Evolutionary conservation across 2,888 invertebrate species (phyloP).

Genomic region (Chaetogeoica ovagalla): DNA sequence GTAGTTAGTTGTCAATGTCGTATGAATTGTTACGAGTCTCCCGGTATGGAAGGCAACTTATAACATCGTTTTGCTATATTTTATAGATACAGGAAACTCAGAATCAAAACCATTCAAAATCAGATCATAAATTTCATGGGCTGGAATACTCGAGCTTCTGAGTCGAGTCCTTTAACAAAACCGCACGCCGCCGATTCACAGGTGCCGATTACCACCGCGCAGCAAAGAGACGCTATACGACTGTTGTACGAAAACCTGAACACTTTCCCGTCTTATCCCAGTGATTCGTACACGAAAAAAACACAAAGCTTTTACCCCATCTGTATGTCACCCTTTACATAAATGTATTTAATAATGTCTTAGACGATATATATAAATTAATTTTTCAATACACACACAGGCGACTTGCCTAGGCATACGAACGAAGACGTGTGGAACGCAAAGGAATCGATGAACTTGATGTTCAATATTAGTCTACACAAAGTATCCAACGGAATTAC

Average conservation of each 20-base stretch:
- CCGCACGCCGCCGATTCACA: background rate
- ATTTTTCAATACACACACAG: conserved; percentile 58
- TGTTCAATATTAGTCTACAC: conserved; percentile 63
- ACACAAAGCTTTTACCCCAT: conserved; percentile 61
- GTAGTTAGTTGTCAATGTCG: too few species aligned
- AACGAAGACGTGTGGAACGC: conserved; percentile 65
- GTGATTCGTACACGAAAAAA: conserved; percentile 60
- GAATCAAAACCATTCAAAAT: background rate
- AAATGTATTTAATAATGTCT: too few species aligned
- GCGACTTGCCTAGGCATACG: conserved; percentile 64
- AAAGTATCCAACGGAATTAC: conserved; percentile 60
- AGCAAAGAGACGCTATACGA: conserved; percentile 7
- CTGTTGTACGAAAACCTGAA: conserved; percentile 17
- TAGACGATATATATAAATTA: background rate
- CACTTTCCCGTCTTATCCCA: conserved; percentile 42
- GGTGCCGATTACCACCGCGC: background rate
- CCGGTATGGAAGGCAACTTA: background rate
- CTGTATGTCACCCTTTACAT: conserved; percentile 57
- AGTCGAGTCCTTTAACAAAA: background rate
- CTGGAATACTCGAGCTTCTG: background rate
- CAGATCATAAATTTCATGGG: conserved; percentile 11
- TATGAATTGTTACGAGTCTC: background rate
- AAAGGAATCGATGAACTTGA: conserved; percentile 64
- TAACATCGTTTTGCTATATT: background rate
- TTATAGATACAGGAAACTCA: background rate